Percentiles rank a stretch among this genome's conserved stretches.
Evolutionary conservation across 2,888 invertebrate genomes (phyloP).

Genomic region (Ectemnius continuus): DNA sequence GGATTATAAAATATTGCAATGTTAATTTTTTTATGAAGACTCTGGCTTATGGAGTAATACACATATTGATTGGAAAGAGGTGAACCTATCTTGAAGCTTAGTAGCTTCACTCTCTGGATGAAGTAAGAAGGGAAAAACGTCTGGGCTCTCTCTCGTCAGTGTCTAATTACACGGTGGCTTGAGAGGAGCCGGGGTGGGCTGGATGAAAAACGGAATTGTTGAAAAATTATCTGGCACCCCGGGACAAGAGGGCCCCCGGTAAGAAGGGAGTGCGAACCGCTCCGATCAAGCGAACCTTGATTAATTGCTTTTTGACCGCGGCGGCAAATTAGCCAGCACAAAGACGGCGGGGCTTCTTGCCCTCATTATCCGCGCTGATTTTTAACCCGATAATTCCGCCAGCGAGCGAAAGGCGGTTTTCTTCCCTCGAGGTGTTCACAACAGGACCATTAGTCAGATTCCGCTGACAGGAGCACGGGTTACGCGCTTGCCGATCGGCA

Average conservation of each 20-base stretch:
- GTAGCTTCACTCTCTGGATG: too few relatives aligned
- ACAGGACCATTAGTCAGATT: conserved; percentile 68
- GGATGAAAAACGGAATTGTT: conserved; percentile 55
- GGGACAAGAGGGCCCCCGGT: conserved; percentile 36
- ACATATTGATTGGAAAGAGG: too few relatives aligned
- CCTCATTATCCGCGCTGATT: conserved; percentile 56
- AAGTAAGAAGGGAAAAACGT: too few relatives aligned
- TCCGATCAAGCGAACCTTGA: conserved; percentile 68
- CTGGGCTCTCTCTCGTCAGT: too few relatives aligned
- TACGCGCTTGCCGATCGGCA: conserved; percentile 22
- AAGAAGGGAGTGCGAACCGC: conserved; percentile 61
- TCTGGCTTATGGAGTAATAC: too few relatives aligned
- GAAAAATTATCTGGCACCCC: conserved; percentile 64
- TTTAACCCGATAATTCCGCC: conserved; percentile 57
- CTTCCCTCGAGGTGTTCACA: conserved; percentile 55
- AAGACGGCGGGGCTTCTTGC: conserved; percentile 56
- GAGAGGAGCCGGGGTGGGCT: conserved; percentile 1
- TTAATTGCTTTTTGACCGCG: conserved; percentile 66
- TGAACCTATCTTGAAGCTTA: too few relatives aligned
- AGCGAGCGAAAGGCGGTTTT: conserved; percentile 24
- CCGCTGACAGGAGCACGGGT: conserved; percentile 36
- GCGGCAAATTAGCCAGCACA: conserved; percentile 59
- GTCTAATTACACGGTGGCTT: conserved; percentile 2
- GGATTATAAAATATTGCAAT: too few relatives aligned
- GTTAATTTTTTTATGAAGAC: too few relatives aligned